Base-by-base conservation (phyloP, 2,797 vertebrate genomes). In the Semotilus atromaculatus region DNA sequence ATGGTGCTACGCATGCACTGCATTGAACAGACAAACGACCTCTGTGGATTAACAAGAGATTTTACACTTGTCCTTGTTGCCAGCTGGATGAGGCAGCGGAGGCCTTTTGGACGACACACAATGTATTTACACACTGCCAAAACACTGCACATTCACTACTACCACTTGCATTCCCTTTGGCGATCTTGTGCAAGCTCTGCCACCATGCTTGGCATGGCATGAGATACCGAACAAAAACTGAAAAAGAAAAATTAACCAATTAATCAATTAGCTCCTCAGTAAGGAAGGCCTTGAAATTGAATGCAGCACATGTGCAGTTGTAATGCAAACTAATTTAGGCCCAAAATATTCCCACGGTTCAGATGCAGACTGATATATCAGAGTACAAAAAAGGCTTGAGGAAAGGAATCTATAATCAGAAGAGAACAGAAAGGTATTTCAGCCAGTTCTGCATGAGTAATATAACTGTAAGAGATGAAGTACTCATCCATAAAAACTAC, bases 101-200 rank as follows among this genome's bases (percentile, higher is more conserved):
- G 80, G 80, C 23, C 73, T 75, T 82, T 85, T 85, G 80, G 88
- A 81, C 4, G 31, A 66, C 81, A n/a, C 74, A 86, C 86, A 87
- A 87, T 85, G 64, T 19, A 85, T 85, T 85, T 86, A 88, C 83
- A 80, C 86, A 19, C 72, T 84, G 88, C 84, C 84, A 89, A 84
- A 80, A 84, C 1, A 7, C 76, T 80, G n/a, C 73, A 51, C 70
- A 58, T 80, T 81, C 77, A 88, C 75, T 68, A 82, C 73, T 58
- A 76, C 34, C 70, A 48, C 51, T 60, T 64, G 78, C 53, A 40
- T 53, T 84, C 82, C 51, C 36, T 34, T 62, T 80, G 26, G 29
- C 40, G 3, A 62, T 66, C 60, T 67, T 80, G 80, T 70, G 26
- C 70, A 53, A 48, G 48, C 79, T 79, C 74, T 64, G 48, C 72